Base-by-base conservation (phyloP, 2,888 invertebrate genomes). In the Anaspis maculata region DNA sequence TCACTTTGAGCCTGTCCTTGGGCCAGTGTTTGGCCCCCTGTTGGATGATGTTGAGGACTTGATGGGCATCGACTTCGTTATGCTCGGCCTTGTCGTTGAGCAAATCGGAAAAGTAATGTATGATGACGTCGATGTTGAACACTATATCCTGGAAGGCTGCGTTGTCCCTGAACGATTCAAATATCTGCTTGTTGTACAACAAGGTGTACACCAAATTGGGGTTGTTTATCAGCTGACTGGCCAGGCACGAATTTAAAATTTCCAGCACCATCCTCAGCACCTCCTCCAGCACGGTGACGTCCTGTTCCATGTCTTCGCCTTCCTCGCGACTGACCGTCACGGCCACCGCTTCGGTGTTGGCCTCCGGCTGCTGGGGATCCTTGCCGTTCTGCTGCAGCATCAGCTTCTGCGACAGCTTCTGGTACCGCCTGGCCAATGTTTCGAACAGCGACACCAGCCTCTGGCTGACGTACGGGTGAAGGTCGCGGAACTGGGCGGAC, bases 381-480 rank as follows among this genome's bases (percentile, higher is more conserved):
- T 44, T 50, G 15, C 47, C 42, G 25, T 37, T 37, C 25, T 42
- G 42, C 11, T 47, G 45, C 27, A 33, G 40, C 22, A 42, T 35
- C 29, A 51, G 30, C 44, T 44, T 45, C 64, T 67, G 65, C 57
- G 74, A 72, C 1, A 79, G 64, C 60, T 77, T 77, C 26, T 72
- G 71, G 66, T 88, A 89, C 49, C 92, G 83, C 56, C 91, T 92
- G 1, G 90, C 85, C 32, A 96, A 69, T 1, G 90, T 87, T 62
- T 92, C 91, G 56, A 94, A 92, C 23, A 95, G 66, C 21, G 90
- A 90, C 34, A 98, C 78, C 39, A 98, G 68, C 52, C 94, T 76
- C 66, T 98, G 97, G 34, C 95, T 88, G 5, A 96, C 97, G 61
- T 95, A 94, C 0, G 96, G 91, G 66, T 96, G 94, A 12, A 98